These are phyloP conservation scores for Thryonomys swinderianus DNA, from an alignment of 2,113 vertebrate genomes.

Conservation along the genomic window DNA sequence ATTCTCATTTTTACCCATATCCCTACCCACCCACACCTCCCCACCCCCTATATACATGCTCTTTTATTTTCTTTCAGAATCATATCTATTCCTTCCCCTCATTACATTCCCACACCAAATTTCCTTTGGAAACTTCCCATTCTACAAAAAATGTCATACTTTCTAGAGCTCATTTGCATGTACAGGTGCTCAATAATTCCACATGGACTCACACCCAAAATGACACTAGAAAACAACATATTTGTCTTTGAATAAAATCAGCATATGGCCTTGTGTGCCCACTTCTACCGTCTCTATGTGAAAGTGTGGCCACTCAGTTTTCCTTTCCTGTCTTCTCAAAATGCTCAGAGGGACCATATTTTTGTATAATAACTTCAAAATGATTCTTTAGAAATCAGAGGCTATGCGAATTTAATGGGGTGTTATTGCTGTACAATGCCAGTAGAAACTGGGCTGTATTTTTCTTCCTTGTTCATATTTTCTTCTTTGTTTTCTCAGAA, in stretches of 20 bases:
- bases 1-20: too few species aligned
- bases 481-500: constrained; percentile 75
- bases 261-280: constrained; percentile 39
- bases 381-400: constrained; percentile 76
- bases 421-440: constrained; percentile 72
- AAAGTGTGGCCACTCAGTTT: constrained; percentile 64
- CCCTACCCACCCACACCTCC: too few species aligned
- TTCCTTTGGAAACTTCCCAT: too few species aligned
- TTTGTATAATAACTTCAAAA: constrained; percentile 75
- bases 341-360: constrained; percentile 71
- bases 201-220: constrained; percentile 29
- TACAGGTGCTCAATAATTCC: too few species aligned
- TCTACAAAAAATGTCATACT: too few species aligned
- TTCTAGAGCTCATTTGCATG: too few species aligned
- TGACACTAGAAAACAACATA: constrained; percentile 48
- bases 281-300: constrained; percentile 27
- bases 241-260: constrained; percentile 71
- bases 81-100: too few species aligned
- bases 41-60: too few species aligned
- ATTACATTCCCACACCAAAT: too few species aligned
- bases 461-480: constrained; percentile 62
- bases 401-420: constrained; percentile 77
- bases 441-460: constrained; percentile 69
- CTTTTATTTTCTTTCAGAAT: too few species aligned
- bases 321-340: constrained; percentile 71